These are phyloP conservation scores for Phyllotis vaccarum DNA, from an alignment of 2,797 vertebrate genomes.

Conservation along the genomic window DNA sequence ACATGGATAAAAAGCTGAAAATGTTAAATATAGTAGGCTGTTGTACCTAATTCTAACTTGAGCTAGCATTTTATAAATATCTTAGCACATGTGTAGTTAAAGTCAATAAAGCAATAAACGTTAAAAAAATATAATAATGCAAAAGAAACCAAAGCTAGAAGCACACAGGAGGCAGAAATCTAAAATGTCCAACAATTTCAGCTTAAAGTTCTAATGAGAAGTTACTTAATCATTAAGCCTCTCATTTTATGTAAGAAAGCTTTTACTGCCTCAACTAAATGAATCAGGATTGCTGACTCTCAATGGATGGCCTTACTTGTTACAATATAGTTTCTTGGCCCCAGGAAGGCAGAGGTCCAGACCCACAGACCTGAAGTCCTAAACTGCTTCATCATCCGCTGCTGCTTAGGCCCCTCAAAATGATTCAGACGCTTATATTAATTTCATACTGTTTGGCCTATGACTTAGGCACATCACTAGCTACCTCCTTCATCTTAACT, in stretches of 20 bases:
- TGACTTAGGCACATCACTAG: too few relatives aligned
- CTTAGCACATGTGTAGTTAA: not conserved
- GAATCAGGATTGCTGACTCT: too few relatives aligned
- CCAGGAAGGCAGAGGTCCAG: too few relatives aligned
- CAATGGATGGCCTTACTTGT: too few relatives aligned
- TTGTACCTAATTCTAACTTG: not conserved
- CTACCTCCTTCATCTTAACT: too few relatives aligned
- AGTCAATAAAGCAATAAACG: not conserved
- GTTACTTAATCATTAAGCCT: not conserved
- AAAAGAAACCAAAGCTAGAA: not conserved
- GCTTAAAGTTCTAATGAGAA: not conserved
- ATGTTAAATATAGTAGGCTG: not conserved
- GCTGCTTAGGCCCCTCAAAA: too few relatives aligned
- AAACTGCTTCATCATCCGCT: too few relatives aligned
- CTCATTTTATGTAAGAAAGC: not conserved
- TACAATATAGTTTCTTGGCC: too few relatives aligned
- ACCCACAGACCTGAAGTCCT: too few relatives aligned
- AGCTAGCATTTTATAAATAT: not conserved
- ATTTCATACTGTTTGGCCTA: too few relatives aligned
- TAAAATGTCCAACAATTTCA: not conserved
- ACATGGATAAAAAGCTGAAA: not conserved
- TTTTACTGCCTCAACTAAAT: not conserved
- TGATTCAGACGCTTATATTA: too few relatives aligned
- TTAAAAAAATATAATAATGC: not conserved
- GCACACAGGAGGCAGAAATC: not conserved